Evolutionary conservation across 2,888 invertebrate species (phyloP).

Genomic region (Aproaerema taeniolella): DNA sequence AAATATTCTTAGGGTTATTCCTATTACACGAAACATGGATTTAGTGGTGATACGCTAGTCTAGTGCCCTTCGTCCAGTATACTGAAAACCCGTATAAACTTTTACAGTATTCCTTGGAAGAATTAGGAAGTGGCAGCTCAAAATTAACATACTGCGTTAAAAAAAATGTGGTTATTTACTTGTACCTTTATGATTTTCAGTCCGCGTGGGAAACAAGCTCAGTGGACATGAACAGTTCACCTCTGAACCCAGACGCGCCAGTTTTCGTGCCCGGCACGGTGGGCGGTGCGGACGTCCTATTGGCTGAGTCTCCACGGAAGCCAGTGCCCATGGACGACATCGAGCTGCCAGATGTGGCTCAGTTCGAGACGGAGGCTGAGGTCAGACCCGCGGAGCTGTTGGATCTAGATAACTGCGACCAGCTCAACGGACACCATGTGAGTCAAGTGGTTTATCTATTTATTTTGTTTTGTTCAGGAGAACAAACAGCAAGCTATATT

Average conservation of each 20-base stretch:
- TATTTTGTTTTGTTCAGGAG: too few relatives aligned
- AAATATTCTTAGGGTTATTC: too few relatives aligned
- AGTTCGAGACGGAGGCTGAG: conserved; percentile 81
- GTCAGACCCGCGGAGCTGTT: conserved; percentile 79
- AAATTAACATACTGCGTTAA: too few relatives aligned
- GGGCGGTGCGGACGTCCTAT: conserved; percentile 60
- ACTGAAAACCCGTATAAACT: too few relatives aligned
- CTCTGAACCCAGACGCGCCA: conserved; percentile 90
- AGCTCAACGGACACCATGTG: conserved; percentile 76
- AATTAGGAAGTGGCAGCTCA: too few relatives aligned
- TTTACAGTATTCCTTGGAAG: too few relatives aligned
- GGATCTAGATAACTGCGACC: conserved; percentile 71
- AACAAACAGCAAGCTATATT: too few relatives aligned
- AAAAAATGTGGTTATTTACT: too few relatives aligned
- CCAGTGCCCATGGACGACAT: conserved; percentile 81
- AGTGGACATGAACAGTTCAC: conserved; percentile 85
- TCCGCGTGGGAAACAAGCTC: conserved; percentile 71
- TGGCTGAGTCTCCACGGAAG: conserved; percentile 86
- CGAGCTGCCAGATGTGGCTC: conserved; percentile 76
- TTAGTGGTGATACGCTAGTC: too few relatives aligned
- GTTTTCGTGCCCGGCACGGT: conserved; percentile 85
- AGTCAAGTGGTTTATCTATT: too few relatives aligned
- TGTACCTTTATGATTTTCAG: conserved; percentile 40
- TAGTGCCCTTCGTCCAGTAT: too few relatives aligned
- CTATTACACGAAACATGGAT: too few relatives aligned